These are phyloP conservation scores for Ibidorhyncha struthersii DNA, from an alignment of 2,113 vertebrate genomes.

Conservation along the genomic window DNA sequence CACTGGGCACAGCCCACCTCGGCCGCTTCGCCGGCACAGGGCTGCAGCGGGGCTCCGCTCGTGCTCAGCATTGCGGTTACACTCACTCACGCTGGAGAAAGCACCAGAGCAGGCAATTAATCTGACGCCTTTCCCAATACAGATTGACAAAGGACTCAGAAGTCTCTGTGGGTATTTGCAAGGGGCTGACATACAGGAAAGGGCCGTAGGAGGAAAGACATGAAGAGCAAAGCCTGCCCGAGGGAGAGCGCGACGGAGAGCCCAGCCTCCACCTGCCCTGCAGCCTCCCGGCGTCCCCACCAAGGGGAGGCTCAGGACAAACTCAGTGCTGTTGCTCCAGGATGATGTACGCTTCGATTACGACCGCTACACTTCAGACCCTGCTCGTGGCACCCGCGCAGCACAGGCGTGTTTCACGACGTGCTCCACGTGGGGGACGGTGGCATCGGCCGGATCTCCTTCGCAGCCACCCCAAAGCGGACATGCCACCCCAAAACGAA, in stretches of 20 bases:
- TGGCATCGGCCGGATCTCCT: accelerated
- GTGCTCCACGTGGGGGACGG: accelerated
- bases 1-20: neutral
- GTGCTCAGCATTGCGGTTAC: accelerated
- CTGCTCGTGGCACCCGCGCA: accelerated
- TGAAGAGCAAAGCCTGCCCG: neutral
- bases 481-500: neutral
- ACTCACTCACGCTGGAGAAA: neutral
- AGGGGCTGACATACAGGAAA: accelerated
- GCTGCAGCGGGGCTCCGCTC: neutral
- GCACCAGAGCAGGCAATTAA: accelerated
- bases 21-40: accelerated
- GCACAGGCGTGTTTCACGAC: accelerated
- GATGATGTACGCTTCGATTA: accelerated
- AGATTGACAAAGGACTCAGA: neutral
- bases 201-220: accelerated
- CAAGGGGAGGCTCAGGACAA: neutral
- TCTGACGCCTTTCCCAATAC: accelerated
- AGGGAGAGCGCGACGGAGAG: accelerated
- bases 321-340: neutral
- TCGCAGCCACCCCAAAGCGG: accelerated
- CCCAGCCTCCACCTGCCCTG: neutral
- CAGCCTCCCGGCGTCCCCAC: accelerated
- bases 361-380: accelerated
- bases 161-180: accelerated